These are phyloP conservation scores for Galeopterus variegatus DNA, from an alignment of 2,113 vertebrate species.

Conservation along the genomic window DNA sequence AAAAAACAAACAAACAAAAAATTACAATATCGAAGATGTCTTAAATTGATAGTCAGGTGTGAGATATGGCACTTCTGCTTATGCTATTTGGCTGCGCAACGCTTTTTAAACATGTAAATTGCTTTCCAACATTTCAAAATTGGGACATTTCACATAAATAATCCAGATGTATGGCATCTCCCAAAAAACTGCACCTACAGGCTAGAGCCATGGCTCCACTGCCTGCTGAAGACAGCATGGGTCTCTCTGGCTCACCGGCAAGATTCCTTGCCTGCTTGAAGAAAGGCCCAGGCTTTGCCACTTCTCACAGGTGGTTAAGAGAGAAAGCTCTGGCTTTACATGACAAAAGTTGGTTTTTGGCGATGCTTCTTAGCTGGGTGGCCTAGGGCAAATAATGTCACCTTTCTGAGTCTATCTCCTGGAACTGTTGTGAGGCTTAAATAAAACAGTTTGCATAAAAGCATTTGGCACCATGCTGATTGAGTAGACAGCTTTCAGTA, in stretches of 20 bases:
- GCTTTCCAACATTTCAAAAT: not conserved
- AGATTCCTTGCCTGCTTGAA: not conserved
- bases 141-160: not conserved
- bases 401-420: not conserved
- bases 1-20: not conserved
- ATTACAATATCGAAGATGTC: not conserved
- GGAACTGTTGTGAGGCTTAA: not conserved
- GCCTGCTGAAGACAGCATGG: rapidly evolving
- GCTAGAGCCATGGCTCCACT: rapidly evolving
- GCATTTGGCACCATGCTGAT: not conserved
- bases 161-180: rapidly evolving
- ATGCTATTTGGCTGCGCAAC: not conserved
- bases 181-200: rapidly evolving
- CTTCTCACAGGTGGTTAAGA: not conserved
- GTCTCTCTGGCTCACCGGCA: not conserved
- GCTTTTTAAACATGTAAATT: not conserved
- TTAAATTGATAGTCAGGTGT: not conserved
- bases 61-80: not conserved
- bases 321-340: not conserved
- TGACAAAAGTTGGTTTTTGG: not conserved
- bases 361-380: not conserved
- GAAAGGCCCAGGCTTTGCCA: not conserved
- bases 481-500: not conserved
- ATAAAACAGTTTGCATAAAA: not conserved
- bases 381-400: too few species aligned